Conservation (phyloP, 2,888 invertebrate genomes). For the Boloria euphrosyne region DNA sequence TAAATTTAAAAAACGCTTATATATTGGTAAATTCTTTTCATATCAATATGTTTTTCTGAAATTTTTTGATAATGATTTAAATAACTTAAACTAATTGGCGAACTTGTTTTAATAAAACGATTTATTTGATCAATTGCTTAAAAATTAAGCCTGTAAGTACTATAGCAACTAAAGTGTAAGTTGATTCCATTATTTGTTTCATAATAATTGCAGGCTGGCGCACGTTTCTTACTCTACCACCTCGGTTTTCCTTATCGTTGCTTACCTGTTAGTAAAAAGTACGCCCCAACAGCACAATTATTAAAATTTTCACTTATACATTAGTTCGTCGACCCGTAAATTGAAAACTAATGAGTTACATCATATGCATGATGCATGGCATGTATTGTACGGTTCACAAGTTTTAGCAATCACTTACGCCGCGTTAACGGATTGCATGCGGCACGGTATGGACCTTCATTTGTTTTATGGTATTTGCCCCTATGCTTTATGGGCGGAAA, state of each 20-base stretch:
- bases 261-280: conserved; percentile 1
- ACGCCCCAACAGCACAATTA: conserved; percentile 5
- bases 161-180: too few species aligned
- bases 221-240: too few species aligned
- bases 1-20: too few species aligned
- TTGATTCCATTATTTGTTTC: too few species aligned
- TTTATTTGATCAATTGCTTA: too few species aligned
- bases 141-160: too few species aligned
- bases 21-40: too few species aligned
- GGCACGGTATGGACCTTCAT: conserved; percentile 61
- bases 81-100: too few species aligned
- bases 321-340: conserved; percentile 42
- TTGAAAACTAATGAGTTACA: conserved; percentile 57
- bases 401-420: conserved; percentile 66
- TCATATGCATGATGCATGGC: conserved; percentile 45
- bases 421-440: conserved; percentile 64
- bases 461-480: conserved; percentile 45
- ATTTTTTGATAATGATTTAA: too few species aligned
- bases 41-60: too few species aligned
- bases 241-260: conserved; percentile 1
- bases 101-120: too few species aligned
- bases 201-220: too few species aligned
- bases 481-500: conserved; percentile 1
- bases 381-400: conserved; percentile 55
- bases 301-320: conserved; percentile 18